A percentile compares a stretch with the other conserved stretches of the same genome.
Conservation (phyloP, 2,113 vertebrate genomes). For the Aldabrachelys gigantea region DNA sequence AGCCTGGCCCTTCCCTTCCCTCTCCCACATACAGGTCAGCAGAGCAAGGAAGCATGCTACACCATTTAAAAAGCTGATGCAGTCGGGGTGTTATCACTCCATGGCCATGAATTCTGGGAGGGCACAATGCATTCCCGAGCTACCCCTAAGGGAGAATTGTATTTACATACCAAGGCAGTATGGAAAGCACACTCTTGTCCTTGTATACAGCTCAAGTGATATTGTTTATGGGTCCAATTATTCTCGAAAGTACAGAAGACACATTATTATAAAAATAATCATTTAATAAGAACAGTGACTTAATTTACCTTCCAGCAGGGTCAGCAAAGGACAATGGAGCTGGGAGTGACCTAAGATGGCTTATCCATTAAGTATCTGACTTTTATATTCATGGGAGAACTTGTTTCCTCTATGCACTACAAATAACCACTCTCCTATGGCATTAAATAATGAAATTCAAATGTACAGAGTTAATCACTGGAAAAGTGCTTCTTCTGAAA, state of each 20-base stretch:
- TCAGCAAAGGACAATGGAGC: neutral
- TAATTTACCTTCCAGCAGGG: neutral
- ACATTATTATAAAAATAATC: neutral
- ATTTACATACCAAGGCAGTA: neutral
- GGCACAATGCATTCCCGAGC: neutral
- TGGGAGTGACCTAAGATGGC: constrained; percentile 26
- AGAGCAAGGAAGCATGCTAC: neutral
- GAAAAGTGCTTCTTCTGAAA: constrained; percentile 68
- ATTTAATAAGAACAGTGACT: neutral
- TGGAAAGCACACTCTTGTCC: neutral
- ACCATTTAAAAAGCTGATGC: neutral
- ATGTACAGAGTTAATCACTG: constrained; percentile 61
- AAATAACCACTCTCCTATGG: constrained; percentile 65
- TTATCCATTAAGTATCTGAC: constrained; percentile 5
- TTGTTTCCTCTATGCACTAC: constrained; percentile 32
- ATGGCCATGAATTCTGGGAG: neutral
- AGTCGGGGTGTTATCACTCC: neutral
- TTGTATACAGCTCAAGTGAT: neutral
- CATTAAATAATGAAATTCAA: constrained; percentile 71
- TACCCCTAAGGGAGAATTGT: neutral
- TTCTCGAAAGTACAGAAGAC: neutral
- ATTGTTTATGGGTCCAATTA: neutral
- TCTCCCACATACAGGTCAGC: too few relatives aligned
- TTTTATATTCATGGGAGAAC: constrained; percentile 58
- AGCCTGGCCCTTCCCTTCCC: neutral